Evolutionary conservation across 2,113 vertebrate species (phyloP).

Genomic region (Notothenia coriiceps): DNA sequence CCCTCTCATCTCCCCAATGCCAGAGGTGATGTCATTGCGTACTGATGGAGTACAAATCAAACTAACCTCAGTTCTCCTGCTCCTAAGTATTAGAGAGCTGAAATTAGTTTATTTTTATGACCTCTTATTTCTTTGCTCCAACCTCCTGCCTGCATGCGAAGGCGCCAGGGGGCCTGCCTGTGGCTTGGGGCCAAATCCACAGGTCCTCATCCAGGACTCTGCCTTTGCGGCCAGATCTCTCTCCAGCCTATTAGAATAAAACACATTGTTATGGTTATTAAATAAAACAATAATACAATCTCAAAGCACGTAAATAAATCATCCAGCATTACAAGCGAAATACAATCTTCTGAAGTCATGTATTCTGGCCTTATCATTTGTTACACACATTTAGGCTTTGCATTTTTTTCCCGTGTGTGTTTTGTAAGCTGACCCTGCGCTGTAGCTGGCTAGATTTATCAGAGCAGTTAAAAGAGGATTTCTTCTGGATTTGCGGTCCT

Average conservation of each 20-base stretch:
- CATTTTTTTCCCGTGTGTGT: not conserved
- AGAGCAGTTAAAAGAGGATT: conserved; percentile 80
- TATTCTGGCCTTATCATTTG: conserved; percentile 36
- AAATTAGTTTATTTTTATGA: conserved; percentile 83
- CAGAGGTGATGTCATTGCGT: conserved; percentile 77
- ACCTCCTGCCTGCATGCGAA: conserved; percentile 59
- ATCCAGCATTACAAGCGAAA: conserved; percentile 46
- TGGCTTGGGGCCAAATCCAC: conserved; percentile 57
- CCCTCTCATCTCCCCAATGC: conserved; percentile 63
- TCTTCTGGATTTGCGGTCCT: conserved; percentile 80
- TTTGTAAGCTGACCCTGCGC: conserved; percentile 72
- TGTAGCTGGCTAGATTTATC: conserved; percentile 79
- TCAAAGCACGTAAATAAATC: conserved; percentile 71
- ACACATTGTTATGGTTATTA: conserved; percentile 77
- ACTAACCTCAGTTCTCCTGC: conserved; percentile 50
- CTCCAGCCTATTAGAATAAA: conserved; percentile 63
- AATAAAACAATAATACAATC: conserved; percentile 77
- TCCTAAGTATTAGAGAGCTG: conserved; percentile 65
- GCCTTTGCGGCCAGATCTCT: conserved; percentile 50
- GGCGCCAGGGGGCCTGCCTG: conserved; percentile 42
- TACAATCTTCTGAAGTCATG: conserved; percentile 36
- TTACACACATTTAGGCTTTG: no score
- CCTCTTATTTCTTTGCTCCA: conserved; percentile 75
- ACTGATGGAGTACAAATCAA: conserved; percentile 80
- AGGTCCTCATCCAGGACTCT: conserved; percentile 45